phyloP scores from a whole-genome alignment of 2,888 invertebrate genomes.

The Eugnorisma glareosa region DNA sequence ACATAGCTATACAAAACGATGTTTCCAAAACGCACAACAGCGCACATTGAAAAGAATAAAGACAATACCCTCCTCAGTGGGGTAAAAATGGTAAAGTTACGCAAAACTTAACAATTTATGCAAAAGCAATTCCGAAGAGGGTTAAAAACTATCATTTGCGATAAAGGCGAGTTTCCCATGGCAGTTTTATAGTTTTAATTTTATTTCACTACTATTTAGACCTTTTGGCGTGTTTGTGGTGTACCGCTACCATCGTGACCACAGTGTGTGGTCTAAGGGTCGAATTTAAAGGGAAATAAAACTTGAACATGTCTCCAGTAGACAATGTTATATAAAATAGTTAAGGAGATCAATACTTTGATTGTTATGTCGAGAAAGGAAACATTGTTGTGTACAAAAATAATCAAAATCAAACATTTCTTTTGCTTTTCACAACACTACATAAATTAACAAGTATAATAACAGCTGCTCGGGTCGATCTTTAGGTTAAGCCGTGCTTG shows the following conservation, averaged over 20 bases:
- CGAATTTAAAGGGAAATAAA: background rate
- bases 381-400: background rate
- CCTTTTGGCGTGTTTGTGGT: conserved; percentile 30
- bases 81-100: background rate
- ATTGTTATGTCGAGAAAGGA: background rate
- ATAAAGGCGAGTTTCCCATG: background rate
- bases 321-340: background rate
- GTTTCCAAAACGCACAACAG: conserved; percentile 3
- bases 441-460: background rate
- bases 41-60: background rate
- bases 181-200: conserved; percentile 14
- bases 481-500: too few species aligned
- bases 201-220: conserved; percentile 1
- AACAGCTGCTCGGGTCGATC: too few species aligned
- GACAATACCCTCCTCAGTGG: too few species aligned
- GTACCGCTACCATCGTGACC: background rate
- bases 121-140: conserved; percentile 19
- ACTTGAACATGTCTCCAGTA: background rate
- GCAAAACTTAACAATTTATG: background rate
- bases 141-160: background rate
- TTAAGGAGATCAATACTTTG: background rate
- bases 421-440: background rate
- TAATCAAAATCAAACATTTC: background rate
- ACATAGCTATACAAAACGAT: background rate
- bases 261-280: conserved; percentile 5